Conservation (phyloP, 1,140 invertebrate species). For the Drosophila ambigua region DNA sequence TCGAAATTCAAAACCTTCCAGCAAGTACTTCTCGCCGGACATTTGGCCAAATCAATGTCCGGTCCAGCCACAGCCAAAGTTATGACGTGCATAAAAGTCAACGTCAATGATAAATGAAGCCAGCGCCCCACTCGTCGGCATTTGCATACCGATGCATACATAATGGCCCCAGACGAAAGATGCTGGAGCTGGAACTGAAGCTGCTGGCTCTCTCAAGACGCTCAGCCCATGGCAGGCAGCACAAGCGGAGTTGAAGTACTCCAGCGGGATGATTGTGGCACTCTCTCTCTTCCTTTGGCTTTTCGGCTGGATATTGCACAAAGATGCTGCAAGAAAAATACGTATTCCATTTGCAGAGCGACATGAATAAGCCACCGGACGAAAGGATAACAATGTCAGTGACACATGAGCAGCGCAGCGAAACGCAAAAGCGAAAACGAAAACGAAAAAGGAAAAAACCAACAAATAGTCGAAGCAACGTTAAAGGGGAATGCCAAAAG, state of each 20-base stretch:
- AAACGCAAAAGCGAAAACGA: slow-evolving; percentile 2
- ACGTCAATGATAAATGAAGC: slow-evolving; percentile 67
- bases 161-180: slow-evolving; percentile 5
- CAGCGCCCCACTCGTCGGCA: slow-evolving; percentile 24
- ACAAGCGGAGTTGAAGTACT: slow-evolving; percentile 14
- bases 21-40: background rate
- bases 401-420: slow-evolving; percentile 57
- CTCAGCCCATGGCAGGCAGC: background rate
- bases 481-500: background rate
- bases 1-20: slow-evolving; percentile 7
- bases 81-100: slow-evolving; percentile 75
- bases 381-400: slow-evolving; percentile 76
- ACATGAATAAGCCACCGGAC: slow-evolving; percentile 69
- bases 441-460: background rate
- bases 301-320: slow-evolving; percentile 26
- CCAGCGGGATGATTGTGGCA: slow-evolving; percentile 11
- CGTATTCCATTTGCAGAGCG: slow-evolving; percentile 63
- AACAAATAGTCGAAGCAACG: background rate
- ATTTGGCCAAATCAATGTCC: slow-evolving; percentile 69
- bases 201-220: too few relatives aligned
- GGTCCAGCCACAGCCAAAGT: slow-evolving; percentile 38
- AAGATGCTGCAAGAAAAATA: slow-evolving; percentile 33
- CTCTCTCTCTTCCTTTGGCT: slow-evolving; percentile 38
- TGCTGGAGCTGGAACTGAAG: too few relatives aligned
- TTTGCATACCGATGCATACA: slow-evolving; percentile 62